These are phyloP conservation scores for Mustela erminea DNA, from an alignment of 2,797 vertebrate genomes.

Conservation along the genomic window DNA sequence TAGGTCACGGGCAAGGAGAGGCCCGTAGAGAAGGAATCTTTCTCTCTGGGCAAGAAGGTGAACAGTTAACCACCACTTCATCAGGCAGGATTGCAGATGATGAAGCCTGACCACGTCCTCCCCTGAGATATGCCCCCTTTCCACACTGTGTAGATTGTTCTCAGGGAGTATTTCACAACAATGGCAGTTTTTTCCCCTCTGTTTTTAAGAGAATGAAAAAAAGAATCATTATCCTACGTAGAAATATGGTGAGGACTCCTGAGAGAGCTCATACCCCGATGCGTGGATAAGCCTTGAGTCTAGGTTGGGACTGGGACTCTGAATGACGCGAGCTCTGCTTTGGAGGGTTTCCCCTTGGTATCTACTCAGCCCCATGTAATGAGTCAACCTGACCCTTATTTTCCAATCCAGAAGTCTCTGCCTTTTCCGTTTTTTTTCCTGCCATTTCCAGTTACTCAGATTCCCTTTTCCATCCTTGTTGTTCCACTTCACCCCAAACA, in stretches of 20 bases:
- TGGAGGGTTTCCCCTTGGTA: background rate
- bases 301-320: background rate
- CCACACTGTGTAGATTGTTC: background rate
- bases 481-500: background rate
- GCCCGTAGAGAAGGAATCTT: background rate
- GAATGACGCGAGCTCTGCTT: background rate
- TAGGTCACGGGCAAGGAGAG: background rate
- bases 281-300: background rate
- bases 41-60: background rate
- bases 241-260: background rate
- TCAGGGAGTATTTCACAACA: background rate
- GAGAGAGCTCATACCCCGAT: background rate
- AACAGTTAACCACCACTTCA: background rate
- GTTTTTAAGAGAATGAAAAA: constrained; percentile 33
- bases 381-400: background rate
- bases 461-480: background rate
- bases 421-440: background rate
- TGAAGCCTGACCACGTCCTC: background rate
- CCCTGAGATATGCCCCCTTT: background rate
- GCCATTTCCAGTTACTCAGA: background rate
- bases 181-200: background rate
- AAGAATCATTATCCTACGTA: background rate
- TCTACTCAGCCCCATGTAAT: background rate
- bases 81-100: background rate
- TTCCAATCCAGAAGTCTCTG: background rate